These are phyloP conservation scores for Meiosimyza decipiens DNA, from an alignment of 2,888 invertebrate genomes.

Conservation along the genomic window DNA sequence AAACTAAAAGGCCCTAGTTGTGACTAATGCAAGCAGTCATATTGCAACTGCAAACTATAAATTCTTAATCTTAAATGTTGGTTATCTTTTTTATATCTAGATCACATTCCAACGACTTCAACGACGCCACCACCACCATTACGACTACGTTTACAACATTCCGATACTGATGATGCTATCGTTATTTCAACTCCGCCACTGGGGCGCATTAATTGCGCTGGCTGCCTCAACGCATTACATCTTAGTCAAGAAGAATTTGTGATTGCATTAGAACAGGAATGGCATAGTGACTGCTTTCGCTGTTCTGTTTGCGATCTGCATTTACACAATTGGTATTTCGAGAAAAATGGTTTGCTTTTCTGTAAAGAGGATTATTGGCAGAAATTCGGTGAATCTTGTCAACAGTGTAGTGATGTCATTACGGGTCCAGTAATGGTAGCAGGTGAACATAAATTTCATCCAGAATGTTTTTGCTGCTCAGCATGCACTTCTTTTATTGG, in stretches of 20 bases:
- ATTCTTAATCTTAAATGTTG: too few species aligned
- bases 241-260: constrained; percentile 76
- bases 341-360: constrained; percentile 88
- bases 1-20: too few species aligned
- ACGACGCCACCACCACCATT: constrained; percentile 26
- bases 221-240: constrained; percentile 55
- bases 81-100: constrained; percentile 17
- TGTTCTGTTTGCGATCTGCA: constrained; percentile 91
- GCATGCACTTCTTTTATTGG: constrained; percentile 87
- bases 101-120: constrained; percentile 37
- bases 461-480: constrained; percentile 92
- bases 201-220: constrained; percentile 49
- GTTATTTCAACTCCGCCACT: not conserved
- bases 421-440: constrained; percentile 94
- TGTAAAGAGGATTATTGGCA: constrained; percentile 91
- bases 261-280: constrained; percentile 84
- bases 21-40: too few species aligned
- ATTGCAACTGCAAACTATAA: too few species aligned
- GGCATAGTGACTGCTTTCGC: constrained; percentile 92
- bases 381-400: constrained; percentile 88
- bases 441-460: constrained; percentile 94
- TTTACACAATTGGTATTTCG: constrained; percentile 92
- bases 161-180: constrained; percentile 17
- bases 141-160: constrained; percentile 22
- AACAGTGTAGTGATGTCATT: constrained; percentile 77